Percentiles rank a stretch among this genome's conserved stretches.
phyloP scores from a whole-genome alignment of 2,797 vertebrate species.

The Spatula versicolor region DNA sequence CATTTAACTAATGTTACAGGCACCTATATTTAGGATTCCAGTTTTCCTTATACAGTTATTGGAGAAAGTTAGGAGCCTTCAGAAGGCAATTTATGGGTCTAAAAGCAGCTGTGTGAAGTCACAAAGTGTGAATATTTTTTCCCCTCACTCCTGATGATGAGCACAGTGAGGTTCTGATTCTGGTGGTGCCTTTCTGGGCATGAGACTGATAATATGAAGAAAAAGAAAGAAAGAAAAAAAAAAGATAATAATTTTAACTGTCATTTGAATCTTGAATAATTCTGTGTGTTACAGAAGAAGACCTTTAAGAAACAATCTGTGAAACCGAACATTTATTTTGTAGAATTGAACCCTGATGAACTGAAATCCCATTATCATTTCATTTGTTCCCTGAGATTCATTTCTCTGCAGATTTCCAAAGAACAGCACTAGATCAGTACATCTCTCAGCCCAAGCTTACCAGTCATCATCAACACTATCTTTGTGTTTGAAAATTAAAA shows the following conservation, averaged over 20 bases:
- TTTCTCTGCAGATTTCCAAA: conserved; percentile 75
- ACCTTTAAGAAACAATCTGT: conserved; percentile 54
- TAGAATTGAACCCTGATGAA: conserved; percentile 65
- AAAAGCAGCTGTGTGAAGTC: background rate
- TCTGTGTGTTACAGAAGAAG: conserved; percentile 37
- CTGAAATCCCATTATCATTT: conserved; percentile 74
- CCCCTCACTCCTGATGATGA: background rate
- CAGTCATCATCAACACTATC: conserved; percentile 74
- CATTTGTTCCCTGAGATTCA: conserved; percentile 73
- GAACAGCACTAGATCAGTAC: conserved; percentile 67
- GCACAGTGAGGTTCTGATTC: background rate
- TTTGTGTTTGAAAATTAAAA: conserved; percentile 77
- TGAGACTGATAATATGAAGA: background rate
- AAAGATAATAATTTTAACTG: background rate
- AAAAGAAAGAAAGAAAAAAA: background rate
- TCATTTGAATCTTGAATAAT: conserved; percentile 12
- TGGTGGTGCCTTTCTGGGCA: background rate
- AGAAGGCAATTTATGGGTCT: background rate
- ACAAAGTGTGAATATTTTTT: background rate
- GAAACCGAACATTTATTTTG: conserved; percentile 70
- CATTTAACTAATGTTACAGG: background rate
- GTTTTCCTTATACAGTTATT: background rate
- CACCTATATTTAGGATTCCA: background rate
- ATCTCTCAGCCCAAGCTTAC: conserved; percentile 71
- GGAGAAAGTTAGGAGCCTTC: background rate